These are phyloP conservation scores for Bombus difficillimus DNA, from an alignment of 1,140 invertebrate species.

Conservation along the genomic window DNA sequence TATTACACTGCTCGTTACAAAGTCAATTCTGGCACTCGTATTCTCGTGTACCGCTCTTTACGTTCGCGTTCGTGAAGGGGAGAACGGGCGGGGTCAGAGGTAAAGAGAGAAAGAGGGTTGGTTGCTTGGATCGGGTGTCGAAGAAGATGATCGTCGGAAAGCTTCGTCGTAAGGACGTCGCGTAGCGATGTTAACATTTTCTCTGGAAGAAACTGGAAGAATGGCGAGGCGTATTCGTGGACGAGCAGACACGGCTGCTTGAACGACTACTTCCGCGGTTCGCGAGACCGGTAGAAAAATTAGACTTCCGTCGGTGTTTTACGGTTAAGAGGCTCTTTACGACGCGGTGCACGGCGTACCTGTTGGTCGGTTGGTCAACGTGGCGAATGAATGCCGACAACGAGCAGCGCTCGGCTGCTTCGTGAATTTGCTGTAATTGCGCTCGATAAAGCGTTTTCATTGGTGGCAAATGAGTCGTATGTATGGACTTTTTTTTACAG, in stretches of 20 bases:
- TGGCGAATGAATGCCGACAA: too few species aligned
- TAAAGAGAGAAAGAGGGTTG: background rate
- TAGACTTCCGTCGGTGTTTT: background rate
- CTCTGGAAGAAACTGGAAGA: conserved; percentile 18
- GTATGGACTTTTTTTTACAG: too few species aligned
- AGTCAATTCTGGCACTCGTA: conserved; percentile 68
- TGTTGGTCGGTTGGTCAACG: too few species aligned
- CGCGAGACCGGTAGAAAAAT: conserved; percentile 46
- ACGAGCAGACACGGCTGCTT: background rate
- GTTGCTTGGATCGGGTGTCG: background rate
- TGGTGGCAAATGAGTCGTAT: too few species aligned
- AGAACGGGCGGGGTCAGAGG: background rate
- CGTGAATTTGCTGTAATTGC: too few species aligned
- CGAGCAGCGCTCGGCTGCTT: too few species aligned
- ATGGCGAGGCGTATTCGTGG: conserved; percentile 8
- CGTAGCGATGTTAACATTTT: background rate
- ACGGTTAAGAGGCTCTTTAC: too few species aligned
- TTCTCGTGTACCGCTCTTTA: conserved; percentile 60
- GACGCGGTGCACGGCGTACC: too few species aligned
- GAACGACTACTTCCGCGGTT: too few species aligned
- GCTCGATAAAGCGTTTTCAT: too few species aligned
- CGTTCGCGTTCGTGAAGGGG: conserved; percentile 35
- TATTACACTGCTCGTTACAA: conserved; percentile 70
- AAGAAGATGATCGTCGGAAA: background rate
- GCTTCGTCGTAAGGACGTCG: background rate